Percentiles rank a stretch among this genome's conserved stretches.
These are phyloP conservation scores for Bombus balteatus DNA, from an alignment of 1,140 invertebrate genomes.

Conservation along the genomic window DNA sequence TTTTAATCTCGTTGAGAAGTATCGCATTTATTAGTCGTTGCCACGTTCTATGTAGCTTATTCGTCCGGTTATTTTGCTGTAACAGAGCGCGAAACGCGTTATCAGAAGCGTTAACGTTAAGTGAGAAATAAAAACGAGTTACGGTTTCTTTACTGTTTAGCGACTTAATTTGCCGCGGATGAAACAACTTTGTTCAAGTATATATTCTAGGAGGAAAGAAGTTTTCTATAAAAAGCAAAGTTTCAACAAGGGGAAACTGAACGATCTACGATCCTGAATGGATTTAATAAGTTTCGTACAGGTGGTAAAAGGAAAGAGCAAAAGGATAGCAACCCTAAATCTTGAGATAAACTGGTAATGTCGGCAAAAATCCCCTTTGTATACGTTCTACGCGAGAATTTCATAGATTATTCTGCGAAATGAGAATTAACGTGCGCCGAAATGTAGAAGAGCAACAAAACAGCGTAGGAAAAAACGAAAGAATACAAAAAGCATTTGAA, in stretches of 20 bases:
- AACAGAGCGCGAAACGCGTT: background rate
- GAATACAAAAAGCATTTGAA: background rate
- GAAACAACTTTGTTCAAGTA: no score
- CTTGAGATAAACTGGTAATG: no score
- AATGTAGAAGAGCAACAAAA: background rate
- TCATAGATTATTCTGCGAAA: background rate
- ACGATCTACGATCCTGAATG: background rate
- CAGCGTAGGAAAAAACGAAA: background rate
- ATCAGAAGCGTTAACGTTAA: background rate
- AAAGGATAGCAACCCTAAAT: background rate
- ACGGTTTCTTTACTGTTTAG: no score
- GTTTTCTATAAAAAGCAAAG: background rate
- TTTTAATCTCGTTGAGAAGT: constrained; percentile 3
- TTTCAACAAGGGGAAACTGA: background rate
- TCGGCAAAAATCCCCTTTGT: background rate
- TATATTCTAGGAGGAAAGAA: background rate
- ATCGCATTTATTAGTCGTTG: constrained; percentile 19
- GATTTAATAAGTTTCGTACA: background rate
- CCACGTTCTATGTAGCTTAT: background rate
- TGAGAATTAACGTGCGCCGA: background rate
- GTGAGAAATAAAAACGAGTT: background rate
- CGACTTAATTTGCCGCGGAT: background rate
- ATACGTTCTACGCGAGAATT: background rate
- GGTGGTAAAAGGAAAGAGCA: background rate
- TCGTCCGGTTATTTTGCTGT: background rate